Base-by-base conservation (phyloP, 2,797 vertebrate genomes). In the Arrhamphus sclerolepis region DNA sequence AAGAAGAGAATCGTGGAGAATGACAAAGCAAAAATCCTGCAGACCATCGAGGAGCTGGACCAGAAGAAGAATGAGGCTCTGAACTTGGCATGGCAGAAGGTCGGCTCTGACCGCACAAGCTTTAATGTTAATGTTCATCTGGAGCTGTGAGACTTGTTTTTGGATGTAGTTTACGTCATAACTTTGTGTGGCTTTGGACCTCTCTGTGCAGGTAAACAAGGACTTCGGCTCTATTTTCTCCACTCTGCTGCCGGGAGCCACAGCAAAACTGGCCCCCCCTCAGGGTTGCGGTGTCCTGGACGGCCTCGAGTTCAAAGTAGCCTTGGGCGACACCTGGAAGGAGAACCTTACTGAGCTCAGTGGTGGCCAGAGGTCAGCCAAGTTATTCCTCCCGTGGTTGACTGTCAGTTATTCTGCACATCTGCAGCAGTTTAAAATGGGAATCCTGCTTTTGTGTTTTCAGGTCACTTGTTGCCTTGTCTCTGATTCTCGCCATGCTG, bases 191-290 rank as follows among this genome's bases (percentile, higher is more conserved):
- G 1, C 0, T 59, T 51, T n/a, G 5, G 6, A 34, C 7, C 39
- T 26, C 41, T 21, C 28, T 55, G 63, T 61, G 24, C 43, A 99
- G 98, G 98, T 99, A 18, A 98, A 98, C 88, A 92, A 94, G 72
- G 97, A 98, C 85, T 98, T 99, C 60, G 94, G 95, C 46, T 98
- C 97, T 7, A 99, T 99, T 80, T 99, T 99, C 89, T 97, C 96
- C 66, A 95, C 89, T 0, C 91, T 99, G 69, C 86, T 99, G 50
- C 97, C 97, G 0, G 98, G 96, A 46, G 93, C 96, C 63, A 95
- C 90, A 44, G 98, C 96, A 39, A 93, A 87, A 75, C 89, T 99
- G 68, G 92, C 88, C 34, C 89, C 94, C n/a, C 91, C 83, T 0
- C 94, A 95, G 72, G 90, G 77, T 2, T 44, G 91, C 0, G 92